These are phyloP conservation scores for Cheirogaleus medius DNA, from an alignment of 2,113 vertebrate genomes.

Conservation along the genomic window DNA sequence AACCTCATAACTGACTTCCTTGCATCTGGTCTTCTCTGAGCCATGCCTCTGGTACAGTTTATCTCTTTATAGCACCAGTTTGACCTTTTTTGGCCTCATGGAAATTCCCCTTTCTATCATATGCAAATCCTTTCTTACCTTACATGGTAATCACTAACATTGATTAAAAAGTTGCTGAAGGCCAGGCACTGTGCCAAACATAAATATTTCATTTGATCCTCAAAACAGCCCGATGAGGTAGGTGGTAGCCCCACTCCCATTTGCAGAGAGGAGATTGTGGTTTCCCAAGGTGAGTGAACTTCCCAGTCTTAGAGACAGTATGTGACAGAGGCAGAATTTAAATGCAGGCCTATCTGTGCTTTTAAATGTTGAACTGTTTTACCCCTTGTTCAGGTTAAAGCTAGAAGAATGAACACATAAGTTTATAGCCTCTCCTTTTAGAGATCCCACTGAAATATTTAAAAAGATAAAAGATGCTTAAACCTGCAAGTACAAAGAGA, in stretches of 20 bases:
- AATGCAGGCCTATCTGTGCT: neutral
- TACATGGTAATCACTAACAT: neutral
- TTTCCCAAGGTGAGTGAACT: neutral
- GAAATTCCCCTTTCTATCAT: neutral
- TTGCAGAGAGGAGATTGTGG: neutral
- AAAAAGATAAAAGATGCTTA: conserved; percentile 30
- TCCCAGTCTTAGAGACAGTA: neutral
- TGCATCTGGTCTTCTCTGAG: neutral
- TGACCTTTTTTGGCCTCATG: neutral
- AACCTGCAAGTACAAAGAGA: neutral
- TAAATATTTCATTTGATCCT: conserved; percentile 16
- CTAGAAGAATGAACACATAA: neutral
- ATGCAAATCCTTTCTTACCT: neutral
- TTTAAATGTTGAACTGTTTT: neutral
- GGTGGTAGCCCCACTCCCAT: neutral
- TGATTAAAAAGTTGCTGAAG: neutral
- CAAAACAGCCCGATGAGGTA: neutral
- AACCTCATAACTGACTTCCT: neutral
- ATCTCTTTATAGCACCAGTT: neutral
- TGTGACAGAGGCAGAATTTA: neutral
- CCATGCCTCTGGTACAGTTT: neutral
- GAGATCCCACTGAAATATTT: conserved; percentile 8
- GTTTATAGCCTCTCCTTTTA: neutral
- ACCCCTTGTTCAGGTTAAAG: conserved; percentile 20
- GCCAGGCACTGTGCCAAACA: neutral